Conservation (phyloP, 2,797 vertebrate genomes). For the Syndactyla subalaris region DNA sequence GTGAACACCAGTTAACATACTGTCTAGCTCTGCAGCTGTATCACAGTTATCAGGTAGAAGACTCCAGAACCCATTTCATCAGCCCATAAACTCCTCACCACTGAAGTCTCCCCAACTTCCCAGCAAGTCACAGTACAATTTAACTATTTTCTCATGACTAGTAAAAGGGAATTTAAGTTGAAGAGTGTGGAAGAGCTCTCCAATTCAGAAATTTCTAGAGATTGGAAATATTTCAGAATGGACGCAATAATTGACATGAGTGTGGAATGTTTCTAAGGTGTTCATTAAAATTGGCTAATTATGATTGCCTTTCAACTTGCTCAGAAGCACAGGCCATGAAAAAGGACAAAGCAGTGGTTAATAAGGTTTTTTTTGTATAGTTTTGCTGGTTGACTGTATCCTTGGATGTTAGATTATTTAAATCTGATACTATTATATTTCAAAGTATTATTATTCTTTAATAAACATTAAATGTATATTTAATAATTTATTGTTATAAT, state of each 20-base stretch:
- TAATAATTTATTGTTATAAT: not conserved
- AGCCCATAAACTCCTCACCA: rapidly evolving
- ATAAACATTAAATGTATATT: not conserved
- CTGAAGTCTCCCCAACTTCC: not conserved
- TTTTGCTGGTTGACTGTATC: not conserved
- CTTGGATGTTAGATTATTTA: not conserved
- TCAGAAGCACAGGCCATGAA: not conserved
- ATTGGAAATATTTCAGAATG: not conserved
- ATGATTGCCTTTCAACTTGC: not conserved
- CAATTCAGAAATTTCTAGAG: not conserved
- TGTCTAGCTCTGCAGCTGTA: not conserved
- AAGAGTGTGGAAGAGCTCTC: not conserved
- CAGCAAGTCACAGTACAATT: not conserved
- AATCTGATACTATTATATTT: not conserved
- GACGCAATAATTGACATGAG: not conserved
- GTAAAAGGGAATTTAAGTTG: not conserved
- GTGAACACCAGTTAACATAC: not conserved
- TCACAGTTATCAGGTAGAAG: not conserved
- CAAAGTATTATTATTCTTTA: not conserved
- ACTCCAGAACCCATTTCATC: not conserved
- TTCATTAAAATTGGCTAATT: not conserved
- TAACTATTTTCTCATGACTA: not conserved
- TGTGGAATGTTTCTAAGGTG: not conserved
- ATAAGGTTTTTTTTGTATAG: not conserved
- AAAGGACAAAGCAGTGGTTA: not conserved